Evolutionary conservation across 2,113 vertebrate species (phyloP), one percentile per base, ranked within the genome.

Genomic region (Tachycineta bicolor): DNA sequence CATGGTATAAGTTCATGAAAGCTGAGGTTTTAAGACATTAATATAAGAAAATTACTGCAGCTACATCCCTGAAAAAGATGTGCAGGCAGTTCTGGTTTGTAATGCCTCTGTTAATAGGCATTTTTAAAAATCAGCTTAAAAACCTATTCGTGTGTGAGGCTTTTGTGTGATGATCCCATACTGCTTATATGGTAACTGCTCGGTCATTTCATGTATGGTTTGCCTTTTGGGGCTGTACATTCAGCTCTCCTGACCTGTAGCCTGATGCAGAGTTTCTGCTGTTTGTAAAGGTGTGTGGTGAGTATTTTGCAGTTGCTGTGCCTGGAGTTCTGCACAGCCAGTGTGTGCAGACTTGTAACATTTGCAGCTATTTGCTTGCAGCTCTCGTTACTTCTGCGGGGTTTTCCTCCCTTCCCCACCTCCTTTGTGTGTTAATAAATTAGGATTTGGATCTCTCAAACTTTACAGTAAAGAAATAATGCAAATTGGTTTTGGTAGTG

Each of bases 221-320:
- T 71, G 44, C 14, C 3, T 58, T 58, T 88, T 88, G 49, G 85
- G 25, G 26, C 55, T 46, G 34, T 43, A 5, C 33, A 15, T 0
- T 65, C 41, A 76, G 11, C 24, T 65, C 0, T 56, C 68, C 26
- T 55, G 67, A 19, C n/a, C 22, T 59, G 22, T 56, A 29, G 39
- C 3, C 13, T 39, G 21, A 14, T 43, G 28, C 4, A 2, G 37
- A 23, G 10, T 21, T 75, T 63, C 55, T 52, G 43, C 43, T 65
- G 8, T 1, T 1, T 5, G 0, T 55, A 31, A 44, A 5, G 7
- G 18, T 15, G 7, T 22, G 19, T 26, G 23, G 26, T 37, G 39
- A 13, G 19, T 71, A 25, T 68, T 68, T 65, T 78, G 44, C 41
- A 80, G 82, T 24, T 73, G 11, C 88, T 88, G 1, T 28, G 37